Evolutionary conservation across 92 coral and sea anemone genomes (phyloP), one percentile per base, ranked within the genome.

Genomic region (Palythoa caribaeorum): DNA sequence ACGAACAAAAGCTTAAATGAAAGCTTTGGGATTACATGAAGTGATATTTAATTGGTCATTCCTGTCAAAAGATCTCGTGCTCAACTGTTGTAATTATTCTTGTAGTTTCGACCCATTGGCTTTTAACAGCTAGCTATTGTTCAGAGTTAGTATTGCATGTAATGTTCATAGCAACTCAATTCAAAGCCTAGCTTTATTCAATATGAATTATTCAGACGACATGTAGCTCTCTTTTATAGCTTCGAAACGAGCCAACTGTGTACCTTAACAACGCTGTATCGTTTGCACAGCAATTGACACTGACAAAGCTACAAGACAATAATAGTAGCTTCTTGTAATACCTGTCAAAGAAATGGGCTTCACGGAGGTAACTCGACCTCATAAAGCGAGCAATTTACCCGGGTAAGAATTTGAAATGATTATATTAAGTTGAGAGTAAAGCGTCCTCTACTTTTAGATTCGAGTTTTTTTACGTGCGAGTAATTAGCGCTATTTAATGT

Each of bases 371-470:
- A 96, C 98, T 15, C 89, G 92, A 76, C 98, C 99, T 10, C 95
- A 96, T 73, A 89, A 87, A 62, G 98, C 99, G 13, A 96, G 99
- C 80, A 96, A 96, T 80, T 77, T 96, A 80, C 99, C 99, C 0
- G 99, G 99, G 99, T 96, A 83, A 92, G 97, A 84, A 47, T 20
- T 51, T 19, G 38, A n/a, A n/a, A 59, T 14, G n/a, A 51, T 75
- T 76, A 28, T 54, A 88, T 80, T 80, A 40, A 14, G 20, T 53
- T 35, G 47, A 69, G 68, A 15, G 50, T 21, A 35, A 70, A 36
- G 14, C 17, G 16, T 70, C 13, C 9, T 37, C 36, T 9, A 9
- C 47, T 70, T 66, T 81, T 28, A 60, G 12, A 16, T 80, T 66
- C 2, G 28, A 70, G 16, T 35, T 1, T 38, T 19, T 52, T 50